Evolutionary conservation across 2,888 invertebrate genomes (phyloP).

Genomic region (Malthinus seriepunctatus): DNA sequence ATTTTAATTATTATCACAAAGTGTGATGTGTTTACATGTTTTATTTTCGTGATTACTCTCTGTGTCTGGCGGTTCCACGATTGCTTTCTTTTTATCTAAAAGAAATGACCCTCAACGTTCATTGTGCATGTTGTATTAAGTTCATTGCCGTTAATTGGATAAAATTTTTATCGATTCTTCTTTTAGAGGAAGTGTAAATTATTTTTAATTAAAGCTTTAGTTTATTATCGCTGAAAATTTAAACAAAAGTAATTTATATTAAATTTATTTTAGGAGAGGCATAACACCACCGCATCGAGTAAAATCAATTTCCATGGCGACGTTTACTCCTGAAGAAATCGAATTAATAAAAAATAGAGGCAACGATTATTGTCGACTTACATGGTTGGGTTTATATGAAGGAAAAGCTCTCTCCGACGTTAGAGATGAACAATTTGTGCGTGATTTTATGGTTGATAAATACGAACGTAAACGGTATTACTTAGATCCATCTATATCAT

Average conservation of each 20-base stretch:
- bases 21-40: too few relatives aligned
- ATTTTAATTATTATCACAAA: too few relatives aligned
- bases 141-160: conserved; percentile 12
- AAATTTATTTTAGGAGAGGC: conserved; percentile 72
- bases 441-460: conserved; percentile 92
- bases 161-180: conserved; percentile 4
- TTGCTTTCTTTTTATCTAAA: conserved; percentile 5
- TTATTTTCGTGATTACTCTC: background rate
- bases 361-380: conserved; percentile 90
- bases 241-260: background rate
- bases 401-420: conserved; percentile 68
- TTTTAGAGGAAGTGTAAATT: conserved; percentile 6
- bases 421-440: conserved; percentile 87
- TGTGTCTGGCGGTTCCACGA: background rate
- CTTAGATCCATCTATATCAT: conserved; percentile 39
- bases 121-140: conserved; percentile 7
- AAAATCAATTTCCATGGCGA: conserved; percentile 98
- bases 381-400: conserved; percentile 92
- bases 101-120: background rate
- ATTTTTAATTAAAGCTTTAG: conserved; percentile 1
- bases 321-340: conserved; percentile 93
- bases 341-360: conserved; percentile 87
- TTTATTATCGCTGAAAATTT: background rate
- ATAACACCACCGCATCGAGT: conserved; percentile 97
- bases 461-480: conserved; percentile 88